phyloP scores from a whole-genome alignment of 2,888 invertebrate genomes.

The Oxytorus armatus region DNA sequence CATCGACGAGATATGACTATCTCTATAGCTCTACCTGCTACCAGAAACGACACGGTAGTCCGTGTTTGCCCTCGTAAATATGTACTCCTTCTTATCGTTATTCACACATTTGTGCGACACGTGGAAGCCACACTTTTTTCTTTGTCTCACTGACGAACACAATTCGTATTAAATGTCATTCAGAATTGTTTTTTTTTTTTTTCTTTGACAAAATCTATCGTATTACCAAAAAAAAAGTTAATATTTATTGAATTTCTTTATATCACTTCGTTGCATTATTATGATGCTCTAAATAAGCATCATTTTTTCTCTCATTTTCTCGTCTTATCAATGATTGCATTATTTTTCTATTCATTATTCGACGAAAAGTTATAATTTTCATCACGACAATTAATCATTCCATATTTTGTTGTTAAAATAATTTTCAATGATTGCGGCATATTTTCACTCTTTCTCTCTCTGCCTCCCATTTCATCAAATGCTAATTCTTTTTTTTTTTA shows the following conservation, averaged over 20 bases:
- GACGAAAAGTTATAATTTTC: too few relatives aligned
- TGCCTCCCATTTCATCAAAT: neutral
- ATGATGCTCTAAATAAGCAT: too few relatives aligned
- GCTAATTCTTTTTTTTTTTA: too few relatives aligned
- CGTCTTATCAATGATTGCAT: too few relatives aligned
- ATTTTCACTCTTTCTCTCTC: conserved; percentile 4
- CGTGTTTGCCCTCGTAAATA: conserved; percentile 60
- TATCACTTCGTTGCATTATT: too few relatives aligned
- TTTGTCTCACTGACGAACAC: neutral
- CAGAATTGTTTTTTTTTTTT: neutral
- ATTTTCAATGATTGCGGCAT: too few relatives aligned
- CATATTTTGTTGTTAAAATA: too few relatives aligned
- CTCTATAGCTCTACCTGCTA: conserved; percentile 51
- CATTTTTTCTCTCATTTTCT: too few relatives aligned
- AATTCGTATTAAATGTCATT: neutral
- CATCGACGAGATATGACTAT: conserved; percentile 48
- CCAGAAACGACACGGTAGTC: conserved; percentile 47
- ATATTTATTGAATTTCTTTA: too few relatives aligned
- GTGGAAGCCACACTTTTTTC: conserved; percentile 8
- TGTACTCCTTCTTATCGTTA: conserved; percentile 55
- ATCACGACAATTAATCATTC: too few relatives aligned
- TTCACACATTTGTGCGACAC: conserved; percentile 39
- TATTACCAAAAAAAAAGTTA: too few relatives aligned
- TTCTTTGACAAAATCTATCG: neutral
- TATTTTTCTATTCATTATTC: too few relatives aligned